Base-by-base conservation (phyloP, 1,140 invertebrate species). In the Ceratosolen fusciceps region DNA sequence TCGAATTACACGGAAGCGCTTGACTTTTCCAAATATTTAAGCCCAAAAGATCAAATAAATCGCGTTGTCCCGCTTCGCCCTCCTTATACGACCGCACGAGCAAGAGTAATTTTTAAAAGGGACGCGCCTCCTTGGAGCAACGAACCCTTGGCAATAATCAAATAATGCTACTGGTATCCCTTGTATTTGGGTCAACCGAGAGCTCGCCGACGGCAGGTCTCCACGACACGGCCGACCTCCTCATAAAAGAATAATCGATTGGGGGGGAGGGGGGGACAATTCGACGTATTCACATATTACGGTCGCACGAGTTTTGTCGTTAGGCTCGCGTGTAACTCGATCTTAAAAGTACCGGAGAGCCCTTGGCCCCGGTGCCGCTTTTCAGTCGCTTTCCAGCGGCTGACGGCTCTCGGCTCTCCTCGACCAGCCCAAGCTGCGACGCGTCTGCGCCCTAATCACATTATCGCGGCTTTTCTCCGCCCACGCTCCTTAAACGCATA, bases 251-350 rank as follows among this genome's bases (percentile, higher is more conserved):
- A 52, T 62, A 47, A 76, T 47, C 65, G 43, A 56, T 31, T n/a
- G n/a, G n/a, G n/a, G n/a, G n/a, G n/a, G n/a, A n/a, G n/a, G n/a
- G 26, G 39, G 77, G 76, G 70, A 26, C 60, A 70, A 74, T 80
- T 80, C 78, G 52, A 37, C 49, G 78, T 74, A 80, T 80, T 74
- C 72, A 12, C 72, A 62, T n/a, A 80, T 80, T 80, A 80, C 26
- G 72, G 52, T 70, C 34, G 65, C 78, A 19, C 21, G 65, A 78
- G 37, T 71, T 47, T 74, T 29, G 56, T 60, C 56, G 52, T 14
- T n/a, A n/a, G n/a, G 24, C 10, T 0, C 16, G 43, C 52, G 56
- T n/a, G 78, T 80, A 80, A 80, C 1, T 26, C 65, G 78, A 80
- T 68, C 78, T 47, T 24, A 34, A 79, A 80, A 80, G 78, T 80